phyloP scores from a whole-genome alignment of 2,888 invertebrate genomes.

The Euplexia lucipara region DNA sequence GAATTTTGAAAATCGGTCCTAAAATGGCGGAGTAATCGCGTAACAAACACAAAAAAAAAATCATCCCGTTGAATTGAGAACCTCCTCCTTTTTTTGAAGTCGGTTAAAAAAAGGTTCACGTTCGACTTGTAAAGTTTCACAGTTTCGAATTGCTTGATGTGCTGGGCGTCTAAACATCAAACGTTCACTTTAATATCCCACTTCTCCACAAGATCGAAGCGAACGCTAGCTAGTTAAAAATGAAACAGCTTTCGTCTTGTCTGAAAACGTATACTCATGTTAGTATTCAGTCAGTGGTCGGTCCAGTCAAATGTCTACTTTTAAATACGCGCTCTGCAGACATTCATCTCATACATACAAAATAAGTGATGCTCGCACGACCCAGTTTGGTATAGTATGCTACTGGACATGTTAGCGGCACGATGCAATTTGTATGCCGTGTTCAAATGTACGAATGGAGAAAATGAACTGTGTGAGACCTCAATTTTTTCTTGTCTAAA shows the following conservation, averaged over 20 bases:
- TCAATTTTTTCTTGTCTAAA: background rate
- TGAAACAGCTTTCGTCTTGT: conserved; percentile 35
- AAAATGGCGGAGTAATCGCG: too few species aligned
- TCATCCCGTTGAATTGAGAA: too few species aligned
- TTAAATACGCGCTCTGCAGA: conserved; percentile 81
- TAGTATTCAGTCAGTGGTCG: conserved; percentile 76
- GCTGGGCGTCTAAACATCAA: too few species aligned
- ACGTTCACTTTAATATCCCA: too few species aligned
- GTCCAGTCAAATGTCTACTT: conserved; percentile 83
- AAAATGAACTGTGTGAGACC: conserved; percentile 30
- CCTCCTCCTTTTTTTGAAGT: too few species aligned
- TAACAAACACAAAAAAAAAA: too few species aligned
- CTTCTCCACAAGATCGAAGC: conserved; percentile 20
- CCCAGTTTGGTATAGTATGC: conserved; percentile 63
- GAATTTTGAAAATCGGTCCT: too few species aligned
- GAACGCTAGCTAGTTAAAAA: conserved; percentile 46
- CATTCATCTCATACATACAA: conserved; percentile 85
- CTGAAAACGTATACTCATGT: conserved; percentile 64
- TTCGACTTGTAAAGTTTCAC: too few species aligned
- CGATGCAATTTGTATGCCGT: conserved; percentile 51
- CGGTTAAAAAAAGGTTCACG: too few species aligned
- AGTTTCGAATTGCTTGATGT: too few species aligned
- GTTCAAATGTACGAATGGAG: conserved; percentile 21
- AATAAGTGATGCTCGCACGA: conserved; percentile 75
- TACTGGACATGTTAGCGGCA: conserved; percentile 48